Evolutionary conservation across 1,140 invertebrate species (phyloP), one percentile per base, ranked within the genome.

Genomic region (Plutomurus gul): DNA sequence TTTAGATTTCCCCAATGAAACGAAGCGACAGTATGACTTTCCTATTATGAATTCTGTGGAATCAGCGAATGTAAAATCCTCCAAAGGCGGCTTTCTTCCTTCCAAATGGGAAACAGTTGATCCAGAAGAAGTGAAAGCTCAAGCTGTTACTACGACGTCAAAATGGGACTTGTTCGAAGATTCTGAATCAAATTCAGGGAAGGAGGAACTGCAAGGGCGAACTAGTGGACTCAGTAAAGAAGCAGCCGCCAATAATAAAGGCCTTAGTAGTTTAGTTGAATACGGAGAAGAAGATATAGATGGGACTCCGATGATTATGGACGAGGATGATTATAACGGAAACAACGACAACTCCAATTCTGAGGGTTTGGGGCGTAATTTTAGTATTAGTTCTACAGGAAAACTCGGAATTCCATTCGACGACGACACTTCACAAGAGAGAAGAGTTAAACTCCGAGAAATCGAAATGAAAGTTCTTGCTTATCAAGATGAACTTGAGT

Each of bases 71-170:
- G n/a, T 18, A n/a, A 25, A 65, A 65, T 3, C 18, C 0, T n/a
- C 56, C 13, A 77, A 83, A 40, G 83, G 82, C 33, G 84, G 71
- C 5, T 95, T 95, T 88, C 92, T 96, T 43, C 93, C 94, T 8
- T 97, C 96, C 0, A 94, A 95, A 85, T 99, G 96, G 96, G 96
- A 99, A 90, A 96, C 93, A 30, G 94, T 98, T 6, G 95, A 97
- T 87, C 93, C 93, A 1, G 91, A 94, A 84, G 90, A 93, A 86
- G 90, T 94, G 30, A 93, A 95, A 86, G 93, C 93, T 16, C 94
- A 95, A 87, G 94, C 93, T 22, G 94, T 95, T 88, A 84, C 83
- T 27, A 95, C 94, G 1, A 94, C 93, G 3, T 94, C 93, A 78
- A 95, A 95, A 86, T 96, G 94, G 94, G 94, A 96, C 84, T 87